Conservation (phyloP, 2,888 invertebrate species). For the Mechanitis messenoides region DNA sequence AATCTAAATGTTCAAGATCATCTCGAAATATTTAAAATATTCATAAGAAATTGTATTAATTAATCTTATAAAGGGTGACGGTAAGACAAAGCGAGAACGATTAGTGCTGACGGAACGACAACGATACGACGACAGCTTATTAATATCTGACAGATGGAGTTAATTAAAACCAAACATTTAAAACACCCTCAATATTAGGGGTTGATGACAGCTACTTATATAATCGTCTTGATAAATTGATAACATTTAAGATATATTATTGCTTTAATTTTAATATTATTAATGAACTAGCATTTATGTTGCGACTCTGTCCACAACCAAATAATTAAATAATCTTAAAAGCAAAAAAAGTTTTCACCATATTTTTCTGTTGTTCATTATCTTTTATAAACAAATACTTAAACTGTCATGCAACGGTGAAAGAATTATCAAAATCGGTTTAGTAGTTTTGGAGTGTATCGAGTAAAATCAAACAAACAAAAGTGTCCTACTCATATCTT, state of each 20-base stretch:
- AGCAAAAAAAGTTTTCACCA: no score
- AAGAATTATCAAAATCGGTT: no score
- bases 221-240: slow-evolving; percentile 30
- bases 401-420: no score
- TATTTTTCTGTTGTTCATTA: no score
- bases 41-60: slow-evolving; percentile 16
- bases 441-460: no score
- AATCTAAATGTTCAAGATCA: background rate
- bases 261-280: background rate
- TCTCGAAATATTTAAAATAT: slow-evolving; percentile 11
- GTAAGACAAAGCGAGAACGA: slow-evolving; percentile 54
- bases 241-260: background rate
- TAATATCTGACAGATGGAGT: slow-evolving; percentile 51
- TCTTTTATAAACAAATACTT: no score
- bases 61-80: slow-evolving; percentile 33
- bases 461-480: no score
- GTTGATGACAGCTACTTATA: slow-evolving; percentile 23
- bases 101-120: slow-evolving; percentile 52
- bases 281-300: no score
- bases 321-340: no score
- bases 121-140: slow-evolving; percentile 57
- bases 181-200: slow-evolving; percentile 31
- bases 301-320: no score
- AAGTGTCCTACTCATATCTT: no score
- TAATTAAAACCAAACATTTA: slow-evolving; percentile 72